Percentiles rank a stretch among this genome's conserved stretches.
phyloP scores from a whole-genome alignment of 30 jellyfish, hydroid and myxozoan species.

The Sanderia malayensis region DNA sequence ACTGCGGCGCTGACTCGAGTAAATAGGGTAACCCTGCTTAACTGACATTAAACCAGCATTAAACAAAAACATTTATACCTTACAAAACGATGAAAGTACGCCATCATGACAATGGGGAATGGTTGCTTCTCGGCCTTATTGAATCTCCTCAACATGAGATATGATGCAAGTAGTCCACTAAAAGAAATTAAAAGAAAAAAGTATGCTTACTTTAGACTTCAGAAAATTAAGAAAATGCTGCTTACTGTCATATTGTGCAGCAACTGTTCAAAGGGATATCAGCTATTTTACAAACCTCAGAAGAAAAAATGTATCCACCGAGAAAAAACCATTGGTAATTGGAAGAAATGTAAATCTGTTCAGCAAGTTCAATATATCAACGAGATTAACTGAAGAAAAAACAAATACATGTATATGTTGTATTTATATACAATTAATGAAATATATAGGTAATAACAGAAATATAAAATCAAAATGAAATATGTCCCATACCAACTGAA shows the following conservation, averaged over 20 bases:
- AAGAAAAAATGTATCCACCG: constrained; percentile 79
- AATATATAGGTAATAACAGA: not conserved
- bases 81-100: constrained; percentile 70
- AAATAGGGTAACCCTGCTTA: too few relatives aligned
- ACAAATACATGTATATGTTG: too few relatives aligned
- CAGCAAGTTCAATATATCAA: constrained; percentile 8
- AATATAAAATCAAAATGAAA: too few relatives aligned
- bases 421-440: too few relatives aligned
- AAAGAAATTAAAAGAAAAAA: too few relatives aligned
- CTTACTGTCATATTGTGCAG: too few relatives aligned
- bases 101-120: constrained; percentile 31
- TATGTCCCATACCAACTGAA: constrained; percentile 25
- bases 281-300: constrained; percentile 54
- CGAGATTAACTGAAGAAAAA: constrained; percentile 42
- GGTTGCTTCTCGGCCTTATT: constrained; percentile 62
- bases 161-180: constrained; percentile 81
- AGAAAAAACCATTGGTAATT: constrained; percentile 54
- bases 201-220: too few relatives aligned
- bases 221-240: too few relatives aligned
- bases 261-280: too few relatives aligned
- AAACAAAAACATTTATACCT: constrained; percentile 37
- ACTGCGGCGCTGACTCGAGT: too few relatives aligned
- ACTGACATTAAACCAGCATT: too few relatives aligned
- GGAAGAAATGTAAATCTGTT: constrained; percentile 55
- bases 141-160: constrained; percentile 59